Base-by-base conservation (phyloP, 1,140 invertebrate genomes). In the Eueides isabella region DNA sequence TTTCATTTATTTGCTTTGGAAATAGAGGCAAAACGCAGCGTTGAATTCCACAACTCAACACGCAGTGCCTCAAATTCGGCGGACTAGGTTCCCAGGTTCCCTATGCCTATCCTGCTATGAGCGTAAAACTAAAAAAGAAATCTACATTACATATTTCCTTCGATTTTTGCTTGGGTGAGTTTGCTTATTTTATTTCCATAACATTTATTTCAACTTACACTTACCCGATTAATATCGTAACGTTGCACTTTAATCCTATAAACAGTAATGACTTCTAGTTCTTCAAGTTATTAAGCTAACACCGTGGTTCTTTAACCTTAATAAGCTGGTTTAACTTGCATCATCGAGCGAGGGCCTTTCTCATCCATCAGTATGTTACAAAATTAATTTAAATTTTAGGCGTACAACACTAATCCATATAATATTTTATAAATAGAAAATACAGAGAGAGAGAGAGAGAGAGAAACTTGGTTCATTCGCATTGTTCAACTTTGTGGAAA, bases 251-350 rank as follows among this genome's bases (percentile, higher is more conserved):
- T 63, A 63, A 63, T 63, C 28, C 61, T 63, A 63, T 63, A 55
- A 55, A 26, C 23, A 55, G 48, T 63, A n/a, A 63, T 31, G 61
- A 30, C 61, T 30, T 62, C 61, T 63, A 63, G 61, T 63, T 63
- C 61, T 63, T 63, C 61, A n/a, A 63, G 61, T 63, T 63, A 63
- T 63, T 63, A 63, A 63, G 30, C 67, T 62, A 33, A 62, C 29
- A 35, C n/a, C 26, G 33, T 62, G 67, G 44, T 38, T 62, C 35
- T 44, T 71, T 71, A 64, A 64, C 61, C 61, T 64, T 48, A 71
- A 71, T 71, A 71, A 71, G 61, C 69, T 38, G 38, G 61, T 71
- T 71, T 48, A 44, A 12, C 29, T 71, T 64, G 38, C 38, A 55
- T 65, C 38, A 71, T 33, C 62, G 70, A 16, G 23, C 61, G 38